phyloP scores from a whole-genome alignment of 2,888 invertebrate species.

The Pinctada fucata region DNA sequence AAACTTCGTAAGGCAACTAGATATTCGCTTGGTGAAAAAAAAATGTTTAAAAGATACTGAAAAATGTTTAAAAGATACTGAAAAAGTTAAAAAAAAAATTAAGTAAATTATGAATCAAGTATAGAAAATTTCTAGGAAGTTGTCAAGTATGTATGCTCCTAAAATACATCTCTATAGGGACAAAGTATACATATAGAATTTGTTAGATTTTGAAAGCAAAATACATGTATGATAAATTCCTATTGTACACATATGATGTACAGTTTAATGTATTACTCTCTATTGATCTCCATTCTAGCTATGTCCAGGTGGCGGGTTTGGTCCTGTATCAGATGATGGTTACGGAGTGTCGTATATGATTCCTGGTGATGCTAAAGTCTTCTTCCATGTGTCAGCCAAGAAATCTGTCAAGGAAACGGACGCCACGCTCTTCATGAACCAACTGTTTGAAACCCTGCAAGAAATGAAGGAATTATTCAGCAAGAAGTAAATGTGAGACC shows the following conservation, averaged over 20 bases:
- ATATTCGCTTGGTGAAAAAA: neutral
- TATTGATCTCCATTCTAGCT: slow-evolving; percentile 65
- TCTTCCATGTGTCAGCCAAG: slow-evolving; percentile 79
- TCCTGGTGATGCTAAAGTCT: slow-evolving; percentile 77
- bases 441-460: slow-evolving; percentile 75
- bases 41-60: neutral
- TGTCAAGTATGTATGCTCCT: too few species aligned
- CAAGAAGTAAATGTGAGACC: neutral
- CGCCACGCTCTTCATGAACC: slow-evolving; percentile 74
- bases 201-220: too few species aligned
- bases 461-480: slow-evolving; percentile 75
- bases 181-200: too few species aligned
- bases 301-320: slow-evolving; percentile 79
- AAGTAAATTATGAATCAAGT: too few species aligned
- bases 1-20: slow-evolving; percentile 77
- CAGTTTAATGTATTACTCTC: too few species aligned
- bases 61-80: too few species aligned
- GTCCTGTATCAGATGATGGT: slow-evolving; percentile 79
- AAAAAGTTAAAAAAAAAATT: too few species aligned
- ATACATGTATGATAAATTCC: too few species aligned
- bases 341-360: slow-evolving; percentile 79
- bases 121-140: too few species aligned
- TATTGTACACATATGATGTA: too few species aligned
- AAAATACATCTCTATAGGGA: too few species aligned
- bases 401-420: slow-evolving; percentile 75